These are phyloP conservation scores for Cyclopterus lumpus DNA, from an alignment of 2,797 vertebrate genomes.

Conservation along the genomic window DNA sequence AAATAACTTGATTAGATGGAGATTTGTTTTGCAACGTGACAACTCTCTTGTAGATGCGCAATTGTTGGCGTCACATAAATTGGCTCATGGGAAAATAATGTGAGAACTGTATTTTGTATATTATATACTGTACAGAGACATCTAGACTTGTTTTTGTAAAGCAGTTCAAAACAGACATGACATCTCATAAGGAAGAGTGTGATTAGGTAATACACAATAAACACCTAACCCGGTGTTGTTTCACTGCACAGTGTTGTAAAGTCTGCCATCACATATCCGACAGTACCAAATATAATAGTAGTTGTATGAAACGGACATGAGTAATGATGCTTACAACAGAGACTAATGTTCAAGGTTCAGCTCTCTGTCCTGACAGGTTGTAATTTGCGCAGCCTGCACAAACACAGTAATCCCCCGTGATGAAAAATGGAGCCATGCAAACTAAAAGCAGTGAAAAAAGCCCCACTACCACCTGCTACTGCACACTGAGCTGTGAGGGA, in stretches of 20 bases:
- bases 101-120: neutral
- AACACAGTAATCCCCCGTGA: neutral
- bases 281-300: neutral
- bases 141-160: neutral
- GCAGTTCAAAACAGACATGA: neutral
- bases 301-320: neutral
- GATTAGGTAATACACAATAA: neutral
- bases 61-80: neutral
- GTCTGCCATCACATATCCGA: neutral
- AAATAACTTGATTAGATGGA: neutral
- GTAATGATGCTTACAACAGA: neutral
- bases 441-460: neutral
- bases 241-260: neutral
- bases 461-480: neutral
- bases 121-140: neutral
- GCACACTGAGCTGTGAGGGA: neutral
- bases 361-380: neutral
- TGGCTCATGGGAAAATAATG: neutral
- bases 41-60: neutral
- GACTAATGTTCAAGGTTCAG: neutral
- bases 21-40: neutral
- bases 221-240: neutral
- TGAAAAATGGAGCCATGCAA: neutral
- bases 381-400: neutral
- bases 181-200: neutral